Conservation (phyloP, 2,888 invertebrate genomes). For the Magallana nippona region DNA sequence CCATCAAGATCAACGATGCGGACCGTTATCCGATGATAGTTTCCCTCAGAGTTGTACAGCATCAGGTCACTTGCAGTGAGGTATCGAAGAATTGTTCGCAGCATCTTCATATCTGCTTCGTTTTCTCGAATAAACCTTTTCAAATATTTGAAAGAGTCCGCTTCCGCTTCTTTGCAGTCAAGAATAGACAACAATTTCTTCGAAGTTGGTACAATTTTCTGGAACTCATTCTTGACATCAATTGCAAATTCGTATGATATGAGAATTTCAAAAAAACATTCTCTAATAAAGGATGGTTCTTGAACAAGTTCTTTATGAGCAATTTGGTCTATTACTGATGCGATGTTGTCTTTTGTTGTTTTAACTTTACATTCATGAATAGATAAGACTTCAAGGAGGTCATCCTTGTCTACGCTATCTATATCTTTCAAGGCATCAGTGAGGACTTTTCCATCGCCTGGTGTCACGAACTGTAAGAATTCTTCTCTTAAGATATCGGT, state of each 20-base stretch:
- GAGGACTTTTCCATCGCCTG: slow-evolving; percentile 35
- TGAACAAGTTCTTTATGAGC: slow-evolving; percentile 40
- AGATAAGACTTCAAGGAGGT: slow-evolving; percentile 36
- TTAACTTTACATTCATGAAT: slow-evolving; percentile 45
- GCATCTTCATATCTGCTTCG: slow-evolving; percentile 10
- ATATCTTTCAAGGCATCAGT: slow-evolving; percentile 34
- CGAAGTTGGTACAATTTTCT: slow-evolving; percentile 33
- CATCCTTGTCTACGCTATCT: slow-evolving; percentile 35
- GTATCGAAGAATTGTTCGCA: slow-evolving; percentile 15
- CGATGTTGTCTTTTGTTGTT: slow-evolving; percentile 38
- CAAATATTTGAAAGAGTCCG: slow-evolving; percentile 10
- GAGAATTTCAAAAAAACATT: slow-evolving; percentile 38
- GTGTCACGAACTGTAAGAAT: slow-evolving; percentile 39
- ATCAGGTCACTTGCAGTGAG: slow-evolving; percentile 32
- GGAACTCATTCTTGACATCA: slow-evolving; percentile 35
- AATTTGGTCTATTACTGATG: slow-evolving; percentile 42
- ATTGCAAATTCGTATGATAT: slow-evolving; percentile 38
- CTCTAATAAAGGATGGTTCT: slow-evolving; percentile 42
- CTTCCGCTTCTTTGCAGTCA: too few species aligned
- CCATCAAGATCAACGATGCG: slow-evolving; percentile 11
- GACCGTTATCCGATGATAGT: slow-evolving; percentile 17
- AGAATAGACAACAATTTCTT: slow-evolving; percentile 26
- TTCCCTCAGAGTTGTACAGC: slow-evolving; percentile 30
- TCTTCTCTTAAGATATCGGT: slow-evolving; percentile 34
- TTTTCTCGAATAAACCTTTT: slow-evolving; percentile 34